A percentile compares a stretch with the other conserved stretches of the same genome.
phyloP scores from a whole-genome alignment of 1,140 invertebrate species.

The Saccostrea echinata region DNA sequence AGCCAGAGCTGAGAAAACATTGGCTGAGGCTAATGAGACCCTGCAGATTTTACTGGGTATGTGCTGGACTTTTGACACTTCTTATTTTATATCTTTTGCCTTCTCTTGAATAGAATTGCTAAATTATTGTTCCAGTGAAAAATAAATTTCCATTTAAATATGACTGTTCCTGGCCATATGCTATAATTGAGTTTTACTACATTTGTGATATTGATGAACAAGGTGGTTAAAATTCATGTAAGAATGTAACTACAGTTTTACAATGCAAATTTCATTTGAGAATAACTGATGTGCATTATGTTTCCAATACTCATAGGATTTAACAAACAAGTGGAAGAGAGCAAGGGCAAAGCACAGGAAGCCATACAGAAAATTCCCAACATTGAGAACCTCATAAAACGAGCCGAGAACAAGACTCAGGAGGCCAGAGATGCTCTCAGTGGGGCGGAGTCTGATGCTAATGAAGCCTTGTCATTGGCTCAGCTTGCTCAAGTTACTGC shows the following conservation, averaged over 20 bases:
- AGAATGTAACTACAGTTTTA: no score
- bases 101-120: neutral
- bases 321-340: constrained; percentile 92
- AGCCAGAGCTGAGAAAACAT: constrained; percentile 89
- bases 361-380: constrained; percentile 84
- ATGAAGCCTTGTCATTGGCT: constrained; percentile 87
- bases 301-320: constrained; percentile 85
- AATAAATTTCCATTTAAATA: no score
- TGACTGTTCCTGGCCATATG: no score
- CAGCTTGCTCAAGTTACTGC: constrained; percentile 87
- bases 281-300: neutral
- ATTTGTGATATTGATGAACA: no score
- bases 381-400: constrained; percentile 84
- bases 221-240: no score
- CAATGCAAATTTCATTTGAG: no score
- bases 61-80: neutral
- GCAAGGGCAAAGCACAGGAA: constrained; percentile 86
- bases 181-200: no score
- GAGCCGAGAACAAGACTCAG: constrained; percentile 84
- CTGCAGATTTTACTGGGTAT: constrained; percentile 90
- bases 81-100: neutral
- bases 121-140: no score
- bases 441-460: constrained; percentile 89
- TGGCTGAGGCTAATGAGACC: constrained; percentile 92
- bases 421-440: constrained; percentile 83